Base-by-base conservation (phyloP, 2,888 invertebrate genomes). In the Petrophora chlorosata region DNA sequence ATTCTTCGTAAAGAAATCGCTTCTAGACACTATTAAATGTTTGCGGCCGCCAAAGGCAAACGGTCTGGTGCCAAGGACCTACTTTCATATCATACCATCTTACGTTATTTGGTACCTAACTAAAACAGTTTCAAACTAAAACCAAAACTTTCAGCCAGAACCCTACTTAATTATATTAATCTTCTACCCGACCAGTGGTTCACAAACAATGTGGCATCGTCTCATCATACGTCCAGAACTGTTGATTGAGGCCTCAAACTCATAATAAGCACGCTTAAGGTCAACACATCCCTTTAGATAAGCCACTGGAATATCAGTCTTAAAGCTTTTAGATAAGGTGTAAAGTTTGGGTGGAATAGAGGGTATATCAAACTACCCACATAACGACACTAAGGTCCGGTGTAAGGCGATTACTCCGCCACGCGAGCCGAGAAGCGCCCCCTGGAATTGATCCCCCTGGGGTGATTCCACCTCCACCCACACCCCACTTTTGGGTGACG, bases 381-480 rank as follows among this genome's bases (percentile, higher is more conserved):
- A 50, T 50, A 50, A 50, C 49, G 49, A 50, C 43, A 39, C 70
- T 58, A 59, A 67, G 73, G 76, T 72, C 76, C 74, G 67, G 66
- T 61, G 64, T 79, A 80, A 79, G 79, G 74, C 79, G 80, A 80
- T 80, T 80, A 80, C 76, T 67, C 46, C 63, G 67, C 67, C 71
- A 73, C 73, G 72, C 69, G 63, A 73, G 72, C 68, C 67, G 75
- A 69, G 72, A 75, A 76, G 73, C 72, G 51, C 71, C 71, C 74
- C 65, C 63, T 74, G 74, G 68, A 75, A 78, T 77, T 75, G 76
- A 75, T 75, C 76, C 71, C 68, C 53, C 59, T 56, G 59, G 65
- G 65, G 59, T 53, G 32, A 26, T 29, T 41, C 46, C 59, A 53
- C 60, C 56, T 34, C 50, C 40, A 38, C 28, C 46, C 36, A 48